phyloP scores from a whole-genome alignment of 1,140 invertebrate genomes.

The Sitobion miscanthi region DNA sequence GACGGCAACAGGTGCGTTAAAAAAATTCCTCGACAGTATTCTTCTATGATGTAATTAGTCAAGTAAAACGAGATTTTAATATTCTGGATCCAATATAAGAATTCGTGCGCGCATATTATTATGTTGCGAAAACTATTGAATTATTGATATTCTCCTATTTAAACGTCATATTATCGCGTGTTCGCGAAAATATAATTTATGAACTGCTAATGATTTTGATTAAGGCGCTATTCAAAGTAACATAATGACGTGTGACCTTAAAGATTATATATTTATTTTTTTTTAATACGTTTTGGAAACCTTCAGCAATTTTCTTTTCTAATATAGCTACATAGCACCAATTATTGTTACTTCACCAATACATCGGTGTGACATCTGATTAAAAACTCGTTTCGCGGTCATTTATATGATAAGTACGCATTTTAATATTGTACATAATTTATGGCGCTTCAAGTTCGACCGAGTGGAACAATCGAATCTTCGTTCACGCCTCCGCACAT shows the following conservation, averaged over 20 bases:
- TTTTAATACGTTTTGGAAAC: not conserved
- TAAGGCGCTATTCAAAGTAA: not conserved
- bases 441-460: conserved; percentile 7
- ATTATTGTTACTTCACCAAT: conserved; percentile 12
- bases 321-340: not conserved
- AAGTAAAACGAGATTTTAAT: not conserved
- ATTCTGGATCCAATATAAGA: not conserved
- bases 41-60: not conserved
- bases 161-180: not conserved
- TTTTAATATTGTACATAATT: conserved; percentile 12
- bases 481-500: not conserved
- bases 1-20: not conserved
- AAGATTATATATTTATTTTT: not conserved
- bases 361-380: not conserved
- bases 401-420: not conserved
- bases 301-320: not conserved
- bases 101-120: not conserved
- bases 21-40: not conserved
- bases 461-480: conserved; percentile 11
- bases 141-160: conserved; percentile 19
- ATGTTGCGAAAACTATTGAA: not conserved
- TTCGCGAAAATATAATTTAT: conserved; percentile 11
- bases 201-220: not conserved
- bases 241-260: not conserved
- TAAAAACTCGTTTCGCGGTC: not conserved